A percentile compares a stretch with the other conserved stretches of the same genome.
Conservation (phyloP, 2,113 vertebrate genomes). For the Rissa tridactyla region DNA sequence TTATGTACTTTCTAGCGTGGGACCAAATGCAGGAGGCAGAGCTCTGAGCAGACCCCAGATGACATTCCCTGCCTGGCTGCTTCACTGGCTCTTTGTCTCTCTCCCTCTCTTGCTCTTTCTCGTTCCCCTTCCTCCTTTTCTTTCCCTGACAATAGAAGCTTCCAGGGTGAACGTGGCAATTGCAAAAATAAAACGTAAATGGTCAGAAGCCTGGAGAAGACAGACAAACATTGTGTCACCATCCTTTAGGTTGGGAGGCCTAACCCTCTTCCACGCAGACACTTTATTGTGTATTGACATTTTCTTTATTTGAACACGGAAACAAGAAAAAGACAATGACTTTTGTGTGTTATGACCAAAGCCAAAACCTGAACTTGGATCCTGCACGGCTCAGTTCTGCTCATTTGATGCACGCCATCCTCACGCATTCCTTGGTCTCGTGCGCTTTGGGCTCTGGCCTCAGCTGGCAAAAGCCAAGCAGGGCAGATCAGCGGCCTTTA, state of each 20-base stretch:
- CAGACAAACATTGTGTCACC: neutral
- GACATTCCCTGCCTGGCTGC: neutral
- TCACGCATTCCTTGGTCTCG: accelerated
- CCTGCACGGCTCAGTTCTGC: neutral
- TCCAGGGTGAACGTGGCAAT: neutral
- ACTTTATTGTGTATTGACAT: neutral
- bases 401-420: accelerated
- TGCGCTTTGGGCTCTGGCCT: neutral
- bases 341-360: neutral
- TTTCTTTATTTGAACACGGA: neutral
- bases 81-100: neutral
- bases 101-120: neutral
- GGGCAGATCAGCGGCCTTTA: too few relatives aligned
- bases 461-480: accelerated
- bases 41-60: neutral
- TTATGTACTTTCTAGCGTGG: neutral
- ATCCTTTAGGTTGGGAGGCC: neutral
- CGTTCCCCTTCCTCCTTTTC: neutral
- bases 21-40: neutral
- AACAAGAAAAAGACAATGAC: too few relatives aligned
- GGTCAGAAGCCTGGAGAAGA: neutral
- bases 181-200: neutral
- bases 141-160: neutral
- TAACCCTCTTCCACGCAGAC: neutral
- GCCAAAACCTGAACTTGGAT: neutral